phyloP scores from a whole-genome alignment of 2,113 vertebrate genomes.

The Theristicus caerulescens region DNA sequence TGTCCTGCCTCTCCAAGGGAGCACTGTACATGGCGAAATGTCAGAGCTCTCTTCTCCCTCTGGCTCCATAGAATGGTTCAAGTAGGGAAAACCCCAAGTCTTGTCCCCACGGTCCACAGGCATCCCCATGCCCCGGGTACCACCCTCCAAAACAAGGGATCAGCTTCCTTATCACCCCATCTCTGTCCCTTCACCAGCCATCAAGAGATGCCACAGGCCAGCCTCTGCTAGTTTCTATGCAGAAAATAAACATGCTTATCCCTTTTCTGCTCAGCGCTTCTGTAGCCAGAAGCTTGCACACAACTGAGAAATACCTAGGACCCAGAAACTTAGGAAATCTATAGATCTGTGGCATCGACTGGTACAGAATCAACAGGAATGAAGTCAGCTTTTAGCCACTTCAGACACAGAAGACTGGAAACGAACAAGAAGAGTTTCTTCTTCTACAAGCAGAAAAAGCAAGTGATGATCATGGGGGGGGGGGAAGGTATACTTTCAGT shows the following conservation, averaged over 20 bases:
- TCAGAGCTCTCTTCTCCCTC: background rate
- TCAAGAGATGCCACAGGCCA: background rate
- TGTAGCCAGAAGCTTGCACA: background rate
- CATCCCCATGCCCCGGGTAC: fast-evolving
- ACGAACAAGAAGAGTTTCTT: background rate
- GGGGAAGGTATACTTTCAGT: background rate
- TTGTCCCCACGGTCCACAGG: background rate
- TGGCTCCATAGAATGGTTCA: background rate
- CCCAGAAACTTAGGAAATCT: background rate
- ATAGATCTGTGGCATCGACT: background rate
- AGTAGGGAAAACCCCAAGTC: background rate
- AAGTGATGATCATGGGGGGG: background rate
- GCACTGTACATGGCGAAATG: background rate
- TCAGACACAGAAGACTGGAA: background rate
- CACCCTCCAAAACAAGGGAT: background rate
- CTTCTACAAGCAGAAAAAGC: background rate
- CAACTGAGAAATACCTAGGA: background rate
- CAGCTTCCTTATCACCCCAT: fast-evolving
- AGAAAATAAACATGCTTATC: background rate
- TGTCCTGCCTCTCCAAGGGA: background rate
- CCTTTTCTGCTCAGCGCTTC: background rate
- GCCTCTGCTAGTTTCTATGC: background rate
- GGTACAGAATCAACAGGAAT: background rate
- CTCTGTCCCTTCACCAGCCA: background rate
- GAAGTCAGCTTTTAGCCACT: background rate